Base-by-base conservation (phyloP, 2,797 vertebrate species). In the Betta splendens region DNA sequence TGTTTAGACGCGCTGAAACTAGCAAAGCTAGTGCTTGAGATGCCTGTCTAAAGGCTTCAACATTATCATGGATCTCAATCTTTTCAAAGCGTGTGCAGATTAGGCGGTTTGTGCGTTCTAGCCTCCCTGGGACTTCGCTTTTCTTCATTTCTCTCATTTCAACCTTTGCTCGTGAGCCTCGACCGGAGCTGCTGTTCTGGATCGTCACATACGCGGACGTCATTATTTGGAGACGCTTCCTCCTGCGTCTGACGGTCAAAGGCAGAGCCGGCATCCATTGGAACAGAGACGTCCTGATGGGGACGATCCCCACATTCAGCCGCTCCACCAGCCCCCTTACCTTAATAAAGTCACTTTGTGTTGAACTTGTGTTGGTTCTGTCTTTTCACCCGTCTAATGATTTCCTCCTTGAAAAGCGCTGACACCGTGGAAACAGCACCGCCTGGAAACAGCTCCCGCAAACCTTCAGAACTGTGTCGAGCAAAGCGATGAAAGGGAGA, bases 341-440 rank as follows among this genome's bases (percentile, higher is more conserved):
- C 70, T 72, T 71, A 88, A 87, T 89, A 89, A 89, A 89, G 77
- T 87, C 77, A 84, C 69, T 84, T 80, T 86, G 77, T 87, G 80
- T 81, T 88, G 71, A 88, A 87, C 68, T 75, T 75, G 75, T 75
- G 66, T 85, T 68, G 78, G 44, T 63, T 79, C 64, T 77, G 56
- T 80, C 80, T 75, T 79, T 85, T 81, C 50, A 76, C 77, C 74
- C 35, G 5, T 38, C 63, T 66, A 66, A 73, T 66, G 31, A 71
- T 60, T 56, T 71, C 17, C 56, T 13, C 40, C 58, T 23, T 45
- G 59, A 28, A 61, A 64, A 68, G 25, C 52, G 44, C 61, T 32
- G 51, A 48, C 57, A 38, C 51, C 52, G 42, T 48, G 23, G 52
- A 38, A 23, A 23, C 18, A 64, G 44, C n/a, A n/a, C n/a, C n/a